Base-by-base conservation (phyloP, 23 tunicate species). In the Styela clava region DNA sequence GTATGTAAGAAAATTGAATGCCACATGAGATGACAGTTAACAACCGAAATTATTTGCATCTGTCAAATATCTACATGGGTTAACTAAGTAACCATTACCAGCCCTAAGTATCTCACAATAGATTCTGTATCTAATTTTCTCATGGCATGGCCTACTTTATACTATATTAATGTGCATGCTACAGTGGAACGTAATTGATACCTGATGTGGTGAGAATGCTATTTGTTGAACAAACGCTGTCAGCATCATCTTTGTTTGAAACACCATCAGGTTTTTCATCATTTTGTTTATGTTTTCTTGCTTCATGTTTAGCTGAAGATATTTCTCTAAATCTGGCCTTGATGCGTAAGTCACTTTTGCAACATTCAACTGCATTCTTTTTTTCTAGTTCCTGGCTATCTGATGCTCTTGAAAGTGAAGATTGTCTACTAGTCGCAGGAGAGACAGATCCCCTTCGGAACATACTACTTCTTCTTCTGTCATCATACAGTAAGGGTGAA, bases 311-410 rank as follows among this genome's bases (percentile, higher is more conserved):
- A 16, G 65, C 81, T 37, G 81, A 76, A 9, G 64, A 76, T 33
- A 76, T 76, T 44, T 76, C 81, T 52, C 81, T 36, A 29, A 33
- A 76, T 44, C 64, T 36, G 5, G 81, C 81, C 26, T 76, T 76
- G 16, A 76, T 76, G 25, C 33, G 30, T 7, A 76, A 23, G 64
- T 76, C 81, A 52, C 81, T 76, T 44, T 44, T 76, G 65, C 81
- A 76, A 29, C 26, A 36, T 52, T 76, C 81, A 21, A 76, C 37
- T 26, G 81, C 81, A 52, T 26, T 56, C 44, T 76, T 76, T 16
- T 52, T 52, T 22, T 67, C 31, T 25, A 67, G 1, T 18, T 1
- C 31, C 24, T 67, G 31, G 16, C 19, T 19, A 1, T 76, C 81
- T 5, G 34, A 30, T 3, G 20, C 34, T 3, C 37, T 28, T 32